Evolutionary conservation across 2,888 invertebrate genomes (phyloP).

Genomic region (Dolomedes plantarius): DNA sequence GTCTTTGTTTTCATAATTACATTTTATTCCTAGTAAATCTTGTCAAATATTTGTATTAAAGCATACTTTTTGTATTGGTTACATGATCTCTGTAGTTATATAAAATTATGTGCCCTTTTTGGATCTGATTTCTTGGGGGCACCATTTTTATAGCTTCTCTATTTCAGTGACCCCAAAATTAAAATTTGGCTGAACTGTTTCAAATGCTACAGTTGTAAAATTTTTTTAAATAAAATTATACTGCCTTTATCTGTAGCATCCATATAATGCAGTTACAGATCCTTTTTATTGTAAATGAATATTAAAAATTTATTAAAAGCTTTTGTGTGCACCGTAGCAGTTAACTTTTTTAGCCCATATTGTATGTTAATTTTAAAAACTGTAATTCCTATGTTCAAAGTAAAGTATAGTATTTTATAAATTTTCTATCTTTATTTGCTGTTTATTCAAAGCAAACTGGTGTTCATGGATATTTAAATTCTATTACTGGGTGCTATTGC

Average conservation of each 20-base stretch:
- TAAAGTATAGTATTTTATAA: background rate
- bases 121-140: background rate
- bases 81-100: background rate
- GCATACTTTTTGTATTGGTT: background rate
- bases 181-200: background rate
- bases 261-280: constrained; percentile 19
- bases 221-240: background rate
- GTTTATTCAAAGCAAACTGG: background rate
- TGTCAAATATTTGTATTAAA: background rate
- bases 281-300: constrained; percentile 45
- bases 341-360: background rate
- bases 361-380: constrained; percentile 2
- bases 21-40: background rate
- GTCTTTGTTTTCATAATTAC: background rate
- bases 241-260: constrained; percentile 4
- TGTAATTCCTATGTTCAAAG: constrained; percentile 5
- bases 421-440: background rate
- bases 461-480: too few relatives aligned
- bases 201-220: background rate
- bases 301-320: constrained; percentile 41
- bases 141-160: background rate
- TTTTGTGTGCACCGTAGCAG: constrained; percentile 47
- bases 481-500: too few relatives aligned
- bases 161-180: background rate
- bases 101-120: background rate